phyloP scores from a whole-genome alignment of 2,888 invertebrate species.

The Mimachlamys varia region DNA sequence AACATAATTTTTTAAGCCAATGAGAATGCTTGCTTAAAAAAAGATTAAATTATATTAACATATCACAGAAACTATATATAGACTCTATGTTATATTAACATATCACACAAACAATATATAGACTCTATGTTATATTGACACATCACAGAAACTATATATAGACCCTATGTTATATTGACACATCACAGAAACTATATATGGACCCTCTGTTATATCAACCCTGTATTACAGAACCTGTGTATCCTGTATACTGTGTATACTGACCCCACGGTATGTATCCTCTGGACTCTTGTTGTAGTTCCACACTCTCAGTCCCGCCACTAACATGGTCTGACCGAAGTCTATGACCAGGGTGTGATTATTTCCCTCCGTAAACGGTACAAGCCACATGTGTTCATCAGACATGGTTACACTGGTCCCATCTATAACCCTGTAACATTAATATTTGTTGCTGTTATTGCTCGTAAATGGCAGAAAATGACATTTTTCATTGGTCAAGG shows the following conservation, averaged over 20 bases:
- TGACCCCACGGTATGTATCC: constrained; percentile 82
- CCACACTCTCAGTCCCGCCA: constrained; percentile 87
- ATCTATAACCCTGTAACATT: constrained; percentile 85
- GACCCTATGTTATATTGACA: too few species aligned
- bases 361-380: constrained; percentile 77
- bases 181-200: neutral
- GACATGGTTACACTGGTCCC: constrained; percentile 88
- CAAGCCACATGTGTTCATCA: constrained; percentile 84
- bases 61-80: too few species aligned
- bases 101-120: too few species aligned
- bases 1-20: too few species aligned
- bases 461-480: too few species aligned
- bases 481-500: too few species aligned
- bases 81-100: too few species aligned
- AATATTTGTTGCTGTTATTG: too few species aligned
- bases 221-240: neutral
- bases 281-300: constrained; percentile 91
- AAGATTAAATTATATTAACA: too few species aligned
- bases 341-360: constrained; percentile 75
- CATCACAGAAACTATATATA: too few species aligned
- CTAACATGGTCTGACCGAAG: constrained; percentile 73
- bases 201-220: neutral
- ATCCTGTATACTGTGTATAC: constrained; percentile 46
- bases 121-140: too few species aligned
- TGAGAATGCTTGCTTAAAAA: too few species aligned